Evolutionary conservation across 2,113 vertebrate genomes (phyloP).

Genomic region (Lathamus discolor): DNA sequence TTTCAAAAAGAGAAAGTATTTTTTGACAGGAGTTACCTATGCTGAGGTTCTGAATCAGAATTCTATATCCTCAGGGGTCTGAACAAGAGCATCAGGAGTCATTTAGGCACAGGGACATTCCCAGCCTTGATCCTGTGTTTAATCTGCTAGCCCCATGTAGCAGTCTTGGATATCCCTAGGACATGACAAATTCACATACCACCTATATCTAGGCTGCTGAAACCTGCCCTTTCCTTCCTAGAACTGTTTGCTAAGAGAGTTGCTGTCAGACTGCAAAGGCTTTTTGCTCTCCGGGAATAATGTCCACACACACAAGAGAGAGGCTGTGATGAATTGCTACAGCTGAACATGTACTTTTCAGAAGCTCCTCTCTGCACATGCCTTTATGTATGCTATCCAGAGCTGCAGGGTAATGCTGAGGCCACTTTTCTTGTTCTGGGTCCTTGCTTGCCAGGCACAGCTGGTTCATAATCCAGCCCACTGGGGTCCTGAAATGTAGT

Average conservation of each 20-base stretch:
- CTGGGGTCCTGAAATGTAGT: background rate
- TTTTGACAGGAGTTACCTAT: background rate
- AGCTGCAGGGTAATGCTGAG: background rate
- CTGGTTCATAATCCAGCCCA: background rate
- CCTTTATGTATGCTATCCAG: background rate
- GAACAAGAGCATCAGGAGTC: background rate
- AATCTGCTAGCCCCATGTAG: background rate
- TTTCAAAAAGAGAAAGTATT: background rate
- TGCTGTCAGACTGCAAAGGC: background rate
- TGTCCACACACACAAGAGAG: accelerated
- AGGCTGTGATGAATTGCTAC: background rate
- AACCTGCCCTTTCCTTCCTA: background rate
- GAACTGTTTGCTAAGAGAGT: background rate
- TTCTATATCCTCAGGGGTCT: background rate
- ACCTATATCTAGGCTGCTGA: background rate
- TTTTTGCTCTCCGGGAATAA: background rate
- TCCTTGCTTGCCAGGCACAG: background rate
- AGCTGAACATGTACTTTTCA: background rate
- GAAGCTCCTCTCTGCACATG: background rate
- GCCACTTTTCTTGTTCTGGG: background rate
- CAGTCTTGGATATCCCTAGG: background rate
- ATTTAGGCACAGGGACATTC: background rate
- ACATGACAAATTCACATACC: background rate
- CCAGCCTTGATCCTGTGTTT: background rate
- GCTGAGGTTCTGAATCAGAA: background rate